Evolutionary conservation across 2,888 invertebrate genomes (phyloP).

Genomic region (Lacanobia oleracea): DNA sequence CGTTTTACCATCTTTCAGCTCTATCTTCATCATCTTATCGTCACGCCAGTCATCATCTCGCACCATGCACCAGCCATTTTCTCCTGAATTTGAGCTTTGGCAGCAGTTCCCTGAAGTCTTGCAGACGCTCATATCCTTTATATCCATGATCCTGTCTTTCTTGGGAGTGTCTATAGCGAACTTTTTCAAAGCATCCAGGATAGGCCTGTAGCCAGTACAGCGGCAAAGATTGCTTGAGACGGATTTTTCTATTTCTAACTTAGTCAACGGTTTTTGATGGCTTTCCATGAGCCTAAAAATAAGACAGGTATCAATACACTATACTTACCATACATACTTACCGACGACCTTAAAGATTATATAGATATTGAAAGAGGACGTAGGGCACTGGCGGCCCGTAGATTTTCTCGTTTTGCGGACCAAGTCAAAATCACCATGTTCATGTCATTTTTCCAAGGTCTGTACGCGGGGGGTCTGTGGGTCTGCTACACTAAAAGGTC

Average conservation of each 20-base stretch:
- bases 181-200: slow-evolving; percentile 91
- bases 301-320: background rate
- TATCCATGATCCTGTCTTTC: slow-evolving; percentile 51
- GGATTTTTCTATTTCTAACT: slow-evolving; percentile 92
- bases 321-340: too few species aligned
- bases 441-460: too few species aligned
- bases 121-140: slow-evolving; percentile 54
- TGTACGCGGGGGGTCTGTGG: too few species aligned
- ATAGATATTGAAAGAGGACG: too few species aligned
- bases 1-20: slow-evolving; percentile 74
- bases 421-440: too few species aligned
- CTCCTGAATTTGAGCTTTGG: slow-evolving; percentile 46
- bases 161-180: slow-evolving; percentile 86
- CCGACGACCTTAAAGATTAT: too few species aligned
- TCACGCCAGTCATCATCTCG: slow-evolving; percentile 56
- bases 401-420: too few species aligned
- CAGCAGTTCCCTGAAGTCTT: slow-evolving; percentile 61
- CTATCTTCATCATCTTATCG: slow-evolving; percentile 59
- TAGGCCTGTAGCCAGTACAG: slow-evolving; percentile 93
- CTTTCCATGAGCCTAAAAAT: slow-evolving; percentile 61
- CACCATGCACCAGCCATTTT: slow-evolving; percentile 77
- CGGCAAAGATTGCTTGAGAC: slow-evolving; percentile 94
- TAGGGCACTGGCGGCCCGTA: too few species aligned
- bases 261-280: slow-evolving; percentile 83
- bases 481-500: too few species aligned